Evolutionary conservation across 2,113 vertebrate genomes (phyloP), one percentile per base, ranked within the genome.

Genomic region (Plecotus auritus): DNA sequence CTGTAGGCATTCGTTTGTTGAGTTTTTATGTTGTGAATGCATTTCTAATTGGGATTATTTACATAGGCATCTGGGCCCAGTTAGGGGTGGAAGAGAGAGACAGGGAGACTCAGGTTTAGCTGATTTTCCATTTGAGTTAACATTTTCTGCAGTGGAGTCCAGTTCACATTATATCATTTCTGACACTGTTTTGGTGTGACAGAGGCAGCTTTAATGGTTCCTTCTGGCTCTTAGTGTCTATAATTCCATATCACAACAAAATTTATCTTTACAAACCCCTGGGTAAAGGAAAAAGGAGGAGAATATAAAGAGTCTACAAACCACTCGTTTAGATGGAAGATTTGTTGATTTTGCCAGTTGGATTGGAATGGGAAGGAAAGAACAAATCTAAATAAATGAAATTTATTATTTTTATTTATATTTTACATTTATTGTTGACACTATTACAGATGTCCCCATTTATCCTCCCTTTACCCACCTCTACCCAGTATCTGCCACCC

Each of bases 41-140:
- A 91, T 96, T 95, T 95, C 87, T 96, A 97, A 95, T 96, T 97
- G 91, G 91, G 67, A 86, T 96, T 97, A 95, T 98, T 96, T 97
- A 97, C 95, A 93, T 85, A 96, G 78, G 89, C 95, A 84, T 95
- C 93, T 96, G 97, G 92, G 61, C 90, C 49, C 81, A 26, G 77
- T 72, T 96, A 89, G 47, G 42, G 22, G 95, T 49, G 32, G 37
- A 40, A 83, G 37, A 85, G 13, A 32, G 85, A 80, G 40, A 42
- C 67, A 80, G 14, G 42, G 32, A 95, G 16, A 49, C 18, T 87
- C 20, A 10, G 51, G 28, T 73, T 83, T 78, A 51, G 23, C n/a
- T 49, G 85, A 66, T 54, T 42, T 30, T 70, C 20, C 20, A 9
- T 81, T 87, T 80, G 73, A 95, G 54, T 76, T 78, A 83, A 80